Evolutionary conservation across 2,888 invertebrate genomes (phyloP).

Genomic region (Pachydiplax longipennis): DNA sequence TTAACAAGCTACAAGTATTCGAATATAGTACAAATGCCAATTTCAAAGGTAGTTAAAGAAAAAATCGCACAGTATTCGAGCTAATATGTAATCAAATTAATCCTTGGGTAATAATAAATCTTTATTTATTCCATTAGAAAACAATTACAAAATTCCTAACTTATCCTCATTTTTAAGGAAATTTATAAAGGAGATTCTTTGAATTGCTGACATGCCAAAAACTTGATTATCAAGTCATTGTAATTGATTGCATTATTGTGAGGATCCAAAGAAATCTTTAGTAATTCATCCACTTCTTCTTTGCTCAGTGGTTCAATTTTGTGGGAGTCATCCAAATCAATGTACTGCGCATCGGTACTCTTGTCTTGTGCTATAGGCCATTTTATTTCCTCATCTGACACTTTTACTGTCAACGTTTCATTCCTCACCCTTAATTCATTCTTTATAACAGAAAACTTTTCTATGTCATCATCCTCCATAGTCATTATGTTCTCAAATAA

Average conservation of each 20-base stretch:
- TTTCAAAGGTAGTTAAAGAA: too few relatives aligned
- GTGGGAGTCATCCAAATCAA: neutral
- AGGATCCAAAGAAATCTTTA: neutral
- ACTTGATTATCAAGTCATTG: neutral
- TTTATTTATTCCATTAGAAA: too few relatives aligned
- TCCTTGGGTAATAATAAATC: too few relatives aligned
- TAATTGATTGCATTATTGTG: neutral
- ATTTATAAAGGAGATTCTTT: neutral
- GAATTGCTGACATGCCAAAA: neutral
- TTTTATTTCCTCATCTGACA: neutral
- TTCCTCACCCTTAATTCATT: neutral
- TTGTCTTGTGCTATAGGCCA: neutral
- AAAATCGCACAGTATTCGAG: too few relatives aligned
- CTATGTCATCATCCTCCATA: neutral
- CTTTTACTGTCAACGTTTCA: neutral
- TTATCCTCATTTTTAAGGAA: too few relatives aligned
- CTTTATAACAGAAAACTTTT: neutral
- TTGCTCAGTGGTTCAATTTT: neutral
- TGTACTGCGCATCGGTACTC: neutral
- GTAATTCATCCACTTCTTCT: neutral
- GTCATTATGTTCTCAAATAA: constrained; percentile 1
- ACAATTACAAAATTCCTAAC: too few relatives aligned
- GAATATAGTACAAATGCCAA: too few relatives aligned
- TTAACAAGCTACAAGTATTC: too few relatives aligned
- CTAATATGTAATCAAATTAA: too few relatives aligned